Percentiles rank a stretch among this genome's conserved stretches.
phyloP scores from a whole-genome alignment of 2,113 vertebrate species.

The Ailurus styani region DNA sequence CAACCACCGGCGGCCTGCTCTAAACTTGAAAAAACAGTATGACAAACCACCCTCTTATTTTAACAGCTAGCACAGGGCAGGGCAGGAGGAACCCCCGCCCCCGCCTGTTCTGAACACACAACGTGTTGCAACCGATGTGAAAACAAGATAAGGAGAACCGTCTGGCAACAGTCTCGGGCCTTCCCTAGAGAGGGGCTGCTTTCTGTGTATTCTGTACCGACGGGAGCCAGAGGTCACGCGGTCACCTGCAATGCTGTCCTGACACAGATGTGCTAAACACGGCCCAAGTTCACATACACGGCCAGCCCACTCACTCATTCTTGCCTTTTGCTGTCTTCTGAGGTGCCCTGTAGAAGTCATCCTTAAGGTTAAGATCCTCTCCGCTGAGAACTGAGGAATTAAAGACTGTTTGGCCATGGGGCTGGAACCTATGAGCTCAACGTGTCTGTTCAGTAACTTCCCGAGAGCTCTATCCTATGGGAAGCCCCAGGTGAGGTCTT shows the following conservation, averaged over 20 bases:
- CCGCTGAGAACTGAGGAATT: neutral
- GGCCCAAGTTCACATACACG: neutral
- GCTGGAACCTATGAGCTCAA: neutral
- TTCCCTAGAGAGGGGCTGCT: neutral
- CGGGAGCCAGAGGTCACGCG: neutral
- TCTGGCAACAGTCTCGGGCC: slow-evolving; percentile 35
- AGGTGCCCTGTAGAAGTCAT: neutral
- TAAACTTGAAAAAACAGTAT: slow-evolving; percentile 42
- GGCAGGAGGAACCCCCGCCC: slow-evolving; percentile 67
- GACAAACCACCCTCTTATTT: slow-evolving; percentile 45
- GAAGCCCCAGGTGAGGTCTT: neutral
- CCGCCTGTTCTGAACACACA: slow-evolving; percentile 51
- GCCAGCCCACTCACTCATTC: neutral
- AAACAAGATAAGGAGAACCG: slow-evolving; percentile 65
- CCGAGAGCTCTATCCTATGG: neutral
- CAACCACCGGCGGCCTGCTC: neutral
- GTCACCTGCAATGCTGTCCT: neutral
- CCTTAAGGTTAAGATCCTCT: neutral
- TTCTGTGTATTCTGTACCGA: neutral
- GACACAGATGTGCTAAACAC: rapidly evolving
- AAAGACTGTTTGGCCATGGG: neutral
- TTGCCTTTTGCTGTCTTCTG: neutral
- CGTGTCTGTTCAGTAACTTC: neutral
- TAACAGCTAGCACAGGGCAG: slow-evolving; percentile 56
- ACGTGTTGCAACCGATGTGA: slow-evolving; percentile 39